Evolutionary conservation across 2,797 vertebrate genomes (phyloP), one percentile per base, ranked within the genome.

Genomic region (Heliangelus exortis): DNA sequence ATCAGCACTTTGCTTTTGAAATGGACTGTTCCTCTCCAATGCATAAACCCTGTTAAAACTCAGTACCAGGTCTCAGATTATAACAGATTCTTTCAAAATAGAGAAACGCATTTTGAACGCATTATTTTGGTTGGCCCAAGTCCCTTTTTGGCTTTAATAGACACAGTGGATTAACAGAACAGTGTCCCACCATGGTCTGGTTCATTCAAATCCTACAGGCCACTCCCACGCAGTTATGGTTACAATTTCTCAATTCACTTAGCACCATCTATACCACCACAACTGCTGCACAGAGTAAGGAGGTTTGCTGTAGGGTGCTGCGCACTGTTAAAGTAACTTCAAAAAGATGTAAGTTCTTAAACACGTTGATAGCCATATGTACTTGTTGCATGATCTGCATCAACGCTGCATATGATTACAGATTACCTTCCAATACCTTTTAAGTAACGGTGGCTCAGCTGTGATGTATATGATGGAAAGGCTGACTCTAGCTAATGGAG

Each of bases 1-100:
- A 96, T 87, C 93, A 92, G 88, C 92, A 89, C 92, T 94, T 97
- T 75, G 67, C 71, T 87, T 93, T 95, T 89, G 43, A 95, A 96
- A 91, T 19, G 61, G 92, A 95, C 59, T 45, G 53, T 78, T 66
- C 57, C 59, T 91, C 73, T 81, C 58, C 51, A 41, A 23, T 2
- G n/a, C 66, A 85, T 65, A 82, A 89, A 11, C 33, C 19, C 31
- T 57, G 63, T 80, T 67, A 77, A 83, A 96, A 93, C 74, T 48
- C 61, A 57, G 26, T 73, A 59, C 84, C 71, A 83, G 34, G 59
- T n/a, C 92, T 63, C 74, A 45, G 80, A 17, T 62, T 63, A 89
- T 19, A 67, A 90, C 84, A 75, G 72, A 22, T 81, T 92, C 78
- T 84, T 79, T 75, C 51, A 74, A 81, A 28, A 74, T 15, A 48